These are phyloP conservation scores for Synanthedon andrenaeformis DNA, from an alignment of 2,888 invertebrate genomes.

Conservation along the genomic window DNA sequence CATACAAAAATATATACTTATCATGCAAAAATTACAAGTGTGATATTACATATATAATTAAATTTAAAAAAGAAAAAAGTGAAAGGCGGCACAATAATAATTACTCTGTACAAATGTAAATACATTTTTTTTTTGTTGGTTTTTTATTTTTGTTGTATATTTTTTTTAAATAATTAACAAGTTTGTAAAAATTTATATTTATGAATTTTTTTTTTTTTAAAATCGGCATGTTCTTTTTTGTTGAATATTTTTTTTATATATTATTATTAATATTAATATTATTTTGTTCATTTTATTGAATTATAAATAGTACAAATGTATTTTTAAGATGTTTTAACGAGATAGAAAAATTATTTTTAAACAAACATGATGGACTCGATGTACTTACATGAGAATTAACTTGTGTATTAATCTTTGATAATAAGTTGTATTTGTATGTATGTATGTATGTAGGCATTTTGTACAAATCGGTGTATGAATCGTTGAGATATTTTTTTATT, in stretches of 20 bases:
- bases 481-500: conserved; percentile 50
- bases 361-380: conserved; percentile 21
- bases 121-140: conserved; percentile 16
- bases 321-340: conserved; percentile 36
- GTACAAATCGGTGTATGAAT: conserved; percentile 50
- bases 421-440: conserved; percentile 22
- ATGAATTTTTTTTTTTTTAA: conserved; percentile 8
- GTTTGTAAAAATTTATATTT: conserved; percentile 23
- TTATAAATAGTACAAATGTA: conserved; percentile 66
- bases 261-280: conserved; percentile 18
- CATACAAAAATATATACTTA: too few species aligned
- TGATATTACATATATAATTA: conserved; percentile 2
- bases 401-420: conserved; percentile 27
- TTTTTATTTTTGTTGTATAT: neutral
- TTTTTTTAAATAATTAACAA: conserved; percentile 4
- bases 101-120: conserved; percentile 39
- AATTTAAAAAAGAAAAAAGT: conserved; percentile 9
- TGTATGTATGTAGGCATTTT: conserved; percentile 25
- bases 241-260: conserved; percentile 21
- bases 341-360: conserved; percentile 23
- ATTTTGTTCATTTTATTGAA: conserved; percentile 33
- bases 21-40: neutral
- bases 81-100: too few species aligned
- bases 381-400: conserved; percentile 37
- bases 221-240: conserved; percentile 14